A percentile compares a stretch with the other conserved stretches of the same genome.
These are phyloP conservation scores for Cnemophilus loriae DNA, from an alignment of 2,113 vertebrate species.

Conservation along the genomic window DNA sequence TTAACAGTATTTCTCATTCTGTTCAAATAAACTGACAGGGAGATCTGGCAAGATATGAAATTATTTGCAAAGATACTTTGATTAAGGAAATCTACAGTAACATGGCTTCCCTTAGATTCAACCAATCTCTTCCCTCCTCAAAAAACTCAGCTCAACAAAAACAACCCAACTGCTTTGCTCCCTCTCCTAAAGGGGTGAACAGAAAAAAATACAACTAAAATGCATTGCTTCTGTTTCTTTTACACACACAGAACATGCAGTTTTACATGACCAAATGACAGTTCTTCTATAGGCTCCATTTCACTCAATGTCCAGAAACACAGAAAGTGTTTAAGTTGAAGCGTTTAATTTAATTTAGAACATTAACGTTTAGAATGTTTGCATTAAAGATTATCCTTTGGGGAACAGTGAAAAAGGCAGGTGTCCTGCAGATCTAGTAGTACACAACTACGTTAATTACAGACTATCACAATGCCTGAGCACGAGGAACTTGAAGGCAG, in stretches of 20 bases:
- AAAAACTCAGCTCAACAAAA: not conserved
- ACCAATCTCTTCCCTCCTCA: not conserved
- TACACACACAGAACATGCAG: not conserved
- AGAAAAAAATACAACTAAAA: not conserved
- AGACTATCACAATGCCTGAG: not conserved
- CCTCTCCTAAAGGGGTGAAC: not conserved
- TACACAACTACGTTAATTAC: rapidly evolving
- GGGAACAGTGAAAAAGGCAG: not conserved
- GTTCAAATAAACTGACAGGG: not conserved
- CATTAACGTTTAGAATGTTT: not conserved
- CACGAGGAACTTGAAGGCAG: not conserved
- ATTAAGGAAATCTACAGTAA: not conserved
- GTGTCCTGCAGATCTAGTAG: not conserved
- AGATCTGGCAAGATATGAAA: not conserved
- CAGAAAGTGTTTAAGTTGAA: not conserved
- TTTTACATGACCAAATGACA: not conserved
- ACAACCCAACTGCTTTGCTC: not conserved
- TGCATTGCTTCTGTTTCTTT: not conserved
- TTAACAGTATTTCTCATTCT: not conserved
- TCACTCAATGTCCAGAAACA: not conserved
- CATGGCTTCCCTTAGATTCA: not conserved
- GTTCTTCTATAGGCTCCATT: not conserved
- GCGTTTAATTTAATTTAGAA: not conserved
- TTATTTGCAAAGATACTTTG: not conserved
- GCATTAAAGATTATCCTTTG: not conserved